These are phyloP conservation scores for Saimiri boliviensis DNA, from an alignment of 2,113 vertebrate species.

Conservation along the genomic window DNA sequence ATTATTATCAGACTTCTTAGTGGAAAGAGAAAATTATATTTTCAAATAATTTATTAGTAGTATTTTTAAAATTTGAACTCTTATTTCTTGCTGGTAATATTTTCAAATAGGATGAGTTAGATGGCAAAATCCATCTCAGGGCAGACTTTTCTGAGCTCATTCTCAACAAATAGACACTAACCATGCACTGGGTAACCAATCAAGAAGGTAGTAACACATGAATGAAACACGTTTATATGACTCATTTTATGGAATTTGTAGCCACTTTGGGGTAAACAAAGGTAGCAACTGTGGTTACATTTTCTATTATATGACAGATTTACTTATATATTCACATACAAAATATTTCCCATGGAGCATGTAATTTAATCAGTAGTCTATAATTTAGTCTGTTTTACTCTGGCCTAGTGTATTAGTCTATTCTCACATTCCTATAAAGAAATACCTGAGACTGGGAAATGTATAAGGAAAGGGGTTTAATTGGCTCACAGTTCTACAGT, in stretches of 20 bases:
- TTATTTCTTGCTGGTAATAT: not conserved
- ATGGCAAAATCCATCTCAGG: not conserved
- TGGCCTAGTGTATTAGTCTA: not conserved
- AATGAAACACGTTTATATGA: not conserved
- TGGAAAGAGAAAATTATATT: constrained; percentile 1
- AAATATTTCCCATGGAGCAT: not conserved
- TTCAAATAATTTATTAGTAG: constrained; percentile 21
- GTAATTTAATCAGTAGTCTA: not conserved
- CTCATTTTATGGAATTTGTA: not conserved
- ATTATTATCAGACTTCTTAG: constrained; percentile 24
- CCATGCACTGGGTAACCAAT: not conserved
- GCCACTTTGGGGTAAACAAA: not conserved
- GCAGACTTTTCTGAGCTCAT: not conserved
- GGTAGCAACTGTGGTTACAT: not conserved
- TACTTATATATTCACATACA: not conserved
- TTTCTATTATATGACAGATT: not conserved
- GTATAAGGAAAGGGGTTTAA: no score
- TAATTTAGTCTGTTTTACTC: not conserved
- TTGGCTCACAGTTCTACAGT: no score
- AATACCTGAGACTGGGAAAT: no score
- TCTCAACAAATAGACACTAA: not conserved
- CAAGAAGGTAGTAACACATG: not conserved
- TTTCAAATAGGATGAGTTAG: not conserved
- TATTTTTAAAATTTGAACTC: constrained; percentile 38
- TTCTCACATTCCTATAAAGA: no score